A percentile compares a stretch with the other conserved stretches of the same genome.
phyloP scores from a whole-genome alignment of 2,797 vertebrate genomes.

The Amblyraja radiata region DNA sequence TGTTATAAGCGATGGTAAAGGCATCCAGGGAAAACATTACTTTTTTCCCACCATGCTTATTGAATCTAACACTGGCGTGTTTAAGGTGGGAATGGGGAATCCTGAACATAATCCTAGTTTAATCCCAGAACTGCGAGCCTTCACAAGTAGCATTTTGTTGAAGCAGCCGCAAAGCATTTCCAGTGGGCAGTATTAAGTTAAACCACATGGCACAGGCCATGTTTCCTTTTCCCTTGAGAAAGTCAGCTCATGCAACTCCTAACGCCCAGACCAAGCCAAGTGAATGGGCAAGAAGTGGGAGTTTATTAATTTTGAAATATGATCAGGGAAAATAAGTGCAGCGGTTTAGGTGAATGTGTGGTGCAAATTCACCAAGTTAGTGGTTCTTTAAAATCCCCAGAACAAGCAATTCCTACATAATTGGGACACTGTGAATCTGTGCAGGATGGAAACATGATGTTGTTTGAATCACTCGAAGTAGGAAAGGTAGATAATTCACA shows the following conservation, averaged over 20 bases:
- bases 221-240: not conserved
- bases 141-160: conserved; percentile 13
- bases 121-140: not conserved
- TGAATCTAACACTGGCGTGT: not conserved
- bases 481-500: not conserved
- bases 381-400: not conserved
- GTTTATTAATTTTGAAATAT: conserved; percentile 6
- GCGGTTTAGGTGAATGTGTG: not conserved
- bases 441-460: not conserved
- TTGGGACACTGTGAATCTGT: not conserved
- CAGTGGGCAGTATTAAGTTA: conserved; percentile 21
- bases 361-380: not conserved
- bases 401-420: not conserved
- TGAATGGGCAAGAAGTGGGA: not conserved
- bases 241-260: not conserved
- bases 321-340: not conserved
- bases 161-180: not conserved
- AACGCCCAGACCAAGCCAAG: not conserved
- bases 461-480: not conserved
- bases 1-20: not conserved
- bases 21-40: not conserved
- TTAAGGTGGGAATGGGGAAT: not conserved
- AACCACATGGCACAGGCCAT: not conserved
- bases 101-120: conserved; percentile 11
- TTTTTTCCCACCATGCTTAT: not conserved